Evolutionary conservation across 2,797 vertebrate genomes (phyloP).

Genomic region (Pristis pectinata): DNA sequence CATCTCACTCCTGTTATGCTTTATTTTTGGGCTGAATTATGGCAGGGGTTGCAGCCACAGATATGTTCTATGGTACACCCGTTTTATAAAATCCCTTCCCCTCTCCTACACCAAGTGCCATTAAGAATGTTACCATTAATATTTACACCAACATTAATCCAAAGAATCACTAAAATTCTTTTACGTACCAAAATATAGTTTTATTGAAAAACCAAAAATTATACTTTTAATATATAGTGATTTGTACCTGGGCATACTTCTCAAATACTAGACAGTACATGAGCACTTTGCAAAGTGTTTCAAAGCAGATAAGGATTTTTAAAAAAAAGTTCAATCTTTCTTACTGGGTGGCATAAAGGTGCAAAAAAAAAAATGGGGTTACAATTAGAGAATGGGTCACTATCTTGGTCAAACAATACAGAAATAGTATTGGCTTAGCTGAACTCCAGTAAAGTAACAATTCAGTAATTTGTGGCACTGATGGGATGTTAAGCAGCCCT

Average conservation of each 20-base stretch:
- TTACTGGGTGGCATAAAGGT: not conserved
- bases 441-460: not conserved
- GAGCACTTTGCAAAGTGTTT: not conserved
- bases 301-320: not conserved
- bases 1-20: not conserved
- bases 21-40: not conserved
- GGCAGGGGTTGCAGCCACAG: not conserved
- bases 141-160: conserved; percentile 25
- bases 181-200: conserved; percentile 29
- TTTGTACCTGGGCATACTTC: not conserved
- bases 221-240: not conserved
- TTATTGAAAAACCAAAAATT: not conserved
- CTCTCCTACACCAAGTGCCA: not conserved
- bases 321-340: not conserved
- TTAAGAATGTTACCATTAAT: conserved; percentile 13
- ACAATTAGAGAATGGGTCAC: not conserved
- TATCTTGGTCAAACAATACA: not conserved
- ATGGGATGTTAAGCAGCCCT: no score
- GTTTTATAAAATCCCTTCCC: not conserved
- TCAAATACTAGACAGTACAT: not conserved
- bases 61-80: not conserved
- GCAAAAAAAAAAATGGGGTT: not conserved
- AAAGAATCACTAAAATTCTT: not conserved
- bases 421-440: not conserved
- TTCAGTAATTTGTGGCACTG: no score